Evolutionary conservation across 2,113 vertebrate genomes (phyloP).

Genomic region (Ptilorrhoa leucosticta): DNA sequence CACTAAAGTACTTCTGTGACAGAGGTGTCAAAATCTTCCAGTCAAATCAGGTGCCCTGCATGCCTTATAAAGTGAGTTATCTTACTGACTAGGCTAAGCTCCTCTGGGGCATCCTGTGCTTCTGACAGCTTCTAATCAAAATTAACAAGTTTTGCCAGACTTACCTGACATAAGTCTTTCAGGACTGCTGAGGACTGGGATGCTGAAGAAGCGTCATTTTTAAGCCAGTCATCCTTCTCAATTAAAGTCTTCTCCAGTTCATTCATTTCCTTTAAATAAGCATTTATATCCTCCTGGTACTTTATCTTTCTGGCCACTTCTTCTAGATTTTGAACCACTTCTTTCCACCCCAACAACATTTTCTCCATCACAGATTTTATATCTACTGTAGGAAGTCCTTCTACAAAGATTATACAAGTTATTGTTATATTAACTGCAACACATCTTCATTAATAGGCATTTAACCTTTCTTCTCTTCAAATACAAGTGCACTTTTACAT

Average conservation of each 20-base stretch:
- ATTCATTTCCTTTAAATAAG: conserved; percentile 74
- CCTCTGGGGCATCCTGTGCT: background rate
- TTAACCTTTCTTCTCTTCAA: background rate
- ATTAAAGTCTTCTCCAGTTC: conserved; percentile 72
- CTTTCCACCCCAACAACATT: conserved; percentile 76
- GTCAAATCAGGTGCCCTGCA: background rate
- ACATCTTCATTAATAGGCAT: background rate
- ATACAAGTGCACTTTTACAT: background rate
- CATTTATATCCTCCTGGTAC: conserved; percentile 76
- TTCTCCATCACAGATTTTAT: conserved; percentile 67
- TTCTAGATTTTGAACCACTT: conserved; percentile 68
- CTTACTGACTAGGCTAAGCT: background rate
- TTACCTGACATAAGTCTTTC: conserved; percentile 82
- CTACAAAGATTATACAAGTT: conserved; percentile 54
- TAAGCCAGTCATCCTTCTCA: conserved; percentile 80
- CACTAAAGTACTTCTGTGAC: background rate
- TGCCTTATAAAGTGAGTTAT: background rate
- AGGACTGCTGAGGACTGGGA: conserved; percentile 51
- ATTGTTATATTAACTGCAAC: background rate
- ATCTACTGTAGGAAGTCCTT: conserved; percentile 72
- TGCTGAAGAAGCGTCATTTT: background rate
- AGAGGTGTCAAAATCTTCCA: background rate
- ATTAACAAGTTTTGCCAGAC: background rate
- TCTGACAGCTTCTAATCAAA: background rate
- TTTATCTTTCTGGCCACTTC: conserved; percentile 73